Evolutionary conservation across 2,888 invertebrate species (phyloP).

Genomic region (Alviniconcha strummeri): DNA sequence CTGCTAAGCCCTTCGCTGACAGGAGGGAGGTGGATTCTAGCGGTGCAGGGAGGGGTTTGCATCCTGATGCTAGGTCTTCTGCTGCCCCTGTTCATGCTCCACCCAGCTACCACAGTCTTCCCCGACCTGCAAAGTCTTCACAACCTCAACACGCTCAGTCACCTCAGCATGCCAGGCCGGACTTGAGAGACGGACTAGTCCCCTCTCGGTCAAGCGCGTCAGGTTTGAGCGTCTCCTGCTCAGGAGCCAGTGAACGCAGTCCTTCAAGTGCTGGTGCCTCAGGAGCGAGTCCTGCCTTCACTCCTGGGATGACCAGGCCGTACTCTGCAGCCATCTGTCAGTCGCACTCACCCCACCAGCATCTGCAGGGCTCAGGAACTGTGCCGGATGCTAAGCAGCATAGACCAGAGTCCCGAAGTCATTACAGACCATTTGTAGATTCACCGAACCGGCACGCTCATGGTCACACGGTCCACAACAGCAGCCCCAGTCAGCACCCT

Average conservation of each 20-base stretch:
- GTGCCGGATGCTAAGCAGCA: neutral
- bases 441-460: neutral
- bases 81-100: neutral
- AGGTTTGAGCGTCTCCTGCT: neutral
- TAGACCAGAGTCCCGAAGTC: slow-evolving; percentile 6
- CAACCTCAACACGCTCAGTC: neutral
- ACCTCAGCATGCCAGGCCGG: neutral
- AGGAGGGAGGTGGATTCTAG: neutral
- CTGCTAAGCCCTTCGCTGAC: neutral
- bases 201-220: neutral
- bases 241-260: no score
- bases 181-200: neutral
- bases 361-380: neutral
- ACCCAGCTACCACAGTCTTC: slow-evolving; percentile 25
- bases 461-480: no score
- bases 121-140: neutral
- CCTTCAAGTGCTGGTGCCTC: no score
- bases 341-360: slow-evolving; percentile 11
- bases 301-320: no score
- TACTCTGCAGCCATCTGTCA: neutral
- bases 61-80: neutral
- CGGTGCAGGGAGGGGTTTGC: neutral
- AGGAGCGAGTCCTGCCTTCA: no score
- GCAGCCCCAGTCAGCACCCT: no score
- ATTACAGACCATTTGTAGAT: neutral